Percentiles rank a stretch among this genome's conserved stretches.
Conservation (phyloP, 2,113 vertebrate genomes). For the Menura novaehollandiae region DNA sequence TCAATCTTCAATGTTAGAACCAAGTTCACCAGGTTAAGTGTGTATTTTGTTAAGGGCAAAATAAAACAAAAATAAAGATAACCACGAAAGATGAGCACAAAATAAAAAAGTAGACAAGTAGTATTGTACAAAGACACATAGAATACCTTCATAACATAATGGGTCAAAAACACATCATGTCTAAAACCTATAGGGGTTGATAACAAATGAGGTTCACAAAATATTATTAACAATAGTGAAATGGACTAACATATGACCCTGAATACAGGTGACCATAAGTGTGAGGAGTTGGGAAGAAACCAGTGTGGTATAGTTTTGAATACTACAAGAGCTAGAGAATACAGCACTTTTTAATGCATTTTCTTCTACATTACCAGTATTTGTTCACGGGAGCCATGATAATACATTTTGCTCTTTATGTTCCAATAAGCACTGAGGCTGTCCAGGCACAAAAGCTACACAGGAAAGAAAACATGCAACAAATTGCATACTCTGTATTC, state of each 20-base stretch:
- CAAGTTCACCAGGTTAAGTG: not conserved
- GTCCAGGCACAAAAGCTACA: constrained; percentile 86
- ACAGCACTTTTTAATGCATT: not conserved
- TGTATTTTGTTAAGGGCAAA: not conserved
- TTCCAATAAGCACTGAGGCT: constrained; percentile 95
- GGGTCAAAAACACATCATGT: not conserved
- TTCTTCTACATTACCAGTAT: constrained; percentile 82
- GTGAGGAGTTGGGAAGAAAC: not conserved
- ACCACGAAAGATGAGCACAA: not conserved
- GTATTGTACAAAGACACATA: not conserved
- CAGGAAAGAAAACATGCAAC: not conserved
- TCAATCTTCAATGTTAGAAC: not conserved
- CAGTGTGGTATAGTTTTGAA: not conserved
- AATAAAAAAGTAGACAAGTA: not conserved
- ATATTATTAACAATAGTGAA: not conserved
- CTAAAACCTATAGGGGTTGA: not conserved
- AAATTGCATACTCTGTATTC: not conserved
- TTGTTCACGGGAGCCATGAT: constrained; percentile 76
- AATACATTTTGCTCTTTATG: constrained; percentile 81
- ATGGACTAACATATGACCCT: not conserved
- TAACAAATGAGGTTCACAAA: not conserved
- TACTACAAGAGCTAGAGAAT: not conserved
- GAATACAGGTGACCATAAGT: not conserved
- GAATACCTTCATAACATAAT: not conserved
- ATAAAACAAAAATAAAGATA: not conserved